Percentiles rank a stretch among this genome's conserved stretches.
These are phyloP conservation scores for Scaptomyza reducta DNA, from an alignment of 2,888 invertebrate genomes.

Conservation along the genomic window DNA sequence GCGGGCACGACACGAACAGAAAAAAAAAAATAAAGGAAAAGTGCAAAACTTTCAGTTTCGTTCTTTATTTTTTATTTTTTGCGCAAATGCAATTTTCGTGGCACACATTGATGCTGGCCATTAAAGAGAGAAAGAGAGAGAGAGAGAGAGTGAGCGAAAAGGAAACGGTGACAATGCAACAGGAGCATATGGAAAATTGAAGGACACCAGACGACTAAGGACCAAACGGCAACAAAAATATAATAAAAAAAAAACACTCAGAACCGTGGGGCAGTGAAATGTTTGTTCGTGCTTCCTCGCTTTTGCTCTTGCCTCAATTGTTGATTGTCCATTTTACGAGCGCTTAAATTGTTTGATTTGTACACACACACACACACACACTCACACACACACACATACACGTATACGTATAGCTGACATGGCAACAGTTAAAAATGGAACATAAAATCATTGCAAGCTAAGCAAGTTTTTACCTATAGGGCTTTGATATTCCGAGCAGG, in stretches of 20 bases:
- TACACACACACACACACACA: slow-evolving; percentile 9
- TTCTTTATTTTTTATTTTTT: background rate
- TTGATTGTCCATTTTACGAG: slow-evolving; percentile 47
- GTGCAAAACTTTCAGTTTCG: slow-evolving; percentile 1
- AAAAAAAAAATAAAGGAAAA: background rate
- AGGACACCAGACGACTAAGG: slow-evolving; percentile 1
- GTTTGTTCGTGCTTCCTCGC: background rate
- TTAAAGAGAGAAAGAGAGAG: slow-evolving; percentile 1
- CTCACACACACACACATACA: no score
- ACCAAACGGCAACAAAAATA: background rate
- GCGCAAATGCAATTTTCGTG: slow-evolving; percentile 1
- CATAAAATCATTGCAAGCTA: slow-evolving; percentile 6
- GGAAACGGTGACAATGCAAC: slow-evolving; percentile 11
- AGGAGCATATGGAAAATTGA: background rate
- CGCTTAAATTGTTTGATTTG: slow-evolving; percentile 37
- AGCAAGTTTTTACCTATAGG: no score
- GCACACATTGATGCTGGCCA: background rate
- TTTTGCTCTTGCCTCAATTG: slow-evolving; percentile 6
- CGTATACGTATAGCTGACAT: background rate
- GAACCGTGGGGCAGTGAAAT: slow-evolving; percentile 38
- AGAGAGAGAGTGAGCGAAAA: slow-evolving; percentile 22
- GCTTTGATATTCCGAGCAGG: no score
- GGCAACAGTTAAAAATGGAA: slow-evolving; percentile 25
- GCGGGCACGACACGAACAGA: background rate
- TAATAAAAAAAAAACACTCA: background rate